phyloP scores from a whole-genome alignment of 1,140 invertebrate species.

The Tenebrio molitor region DNA sequence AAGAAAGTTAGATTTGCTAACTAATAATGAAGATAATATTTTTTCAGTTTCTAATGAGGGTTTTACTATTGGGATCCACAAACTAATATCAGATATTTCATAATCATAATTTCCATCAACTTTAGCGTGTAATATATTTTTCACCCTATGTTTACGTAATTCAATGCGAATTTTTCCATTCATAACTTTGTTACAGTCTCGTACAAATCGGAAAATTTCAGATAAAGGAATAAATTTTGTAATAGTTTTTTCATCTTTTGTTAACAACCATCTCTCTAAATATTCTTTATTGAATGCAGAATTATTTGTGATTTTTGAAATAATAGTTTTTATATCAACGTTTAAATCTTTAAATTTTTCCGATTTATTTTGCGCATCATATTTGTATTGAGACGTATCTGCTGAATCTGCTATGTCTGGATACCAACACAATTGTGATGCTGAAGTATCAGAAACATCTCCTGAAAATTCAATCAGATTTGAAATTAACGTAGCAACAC shows the following conservation, averaged over 20 bases:
- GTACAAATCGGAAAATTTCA: slow-evolving; percentile 41
- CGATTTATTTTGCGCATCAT: slow-evolving; percentile 43
- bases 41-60: too few relatives aligned
- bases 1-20: background rate
- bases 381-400: slow-evolving; percentile 44
- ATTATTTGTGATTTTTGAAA: slow-evolving; percentile 42
- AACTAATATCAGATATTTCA: too few relatives aligned
- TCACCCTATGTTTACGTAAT: slow-evolving; percentile 39
- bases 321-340: slow-evolving; percentile 41
- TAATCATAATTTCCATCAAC: too few relatives aligned
- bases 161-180: slow-evolving; percentile 45
- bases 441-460: slow-evolving; percentile 46
- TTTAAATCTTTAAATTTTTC: slow-evolving; percentile 46
- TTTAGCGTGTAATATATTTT: too few relatives aligned
- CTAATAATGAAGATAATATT: background rate
- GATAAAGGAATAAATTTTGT: slow-evolving; percentile 41
- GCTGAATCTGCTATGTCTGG: slow-evolving; percentile 47
- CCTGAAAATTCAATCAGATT: slow-evolving; percentile 48
- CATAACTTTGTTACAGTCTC: slow-evolving; percentile 37
- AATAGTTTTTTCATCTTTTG: slow-evolving; percentile 37
- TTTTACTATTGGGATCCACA: too few relatives aligned
- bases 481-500: slow-evolving; percentile 46
- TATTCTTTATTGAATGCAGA: slow-evolving; percentile 39
- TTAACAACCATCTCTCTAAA: slow-evolving; percentile 39
- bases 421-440: slow-evolving; percentile 45